A percentile compares a stretch with the other conserved stretches of the same genome.
Evolutionary conservation across 2,888 invertebrate species (phyloP).

Genomic region (Bembecia ichneumoniformis): DNA sequence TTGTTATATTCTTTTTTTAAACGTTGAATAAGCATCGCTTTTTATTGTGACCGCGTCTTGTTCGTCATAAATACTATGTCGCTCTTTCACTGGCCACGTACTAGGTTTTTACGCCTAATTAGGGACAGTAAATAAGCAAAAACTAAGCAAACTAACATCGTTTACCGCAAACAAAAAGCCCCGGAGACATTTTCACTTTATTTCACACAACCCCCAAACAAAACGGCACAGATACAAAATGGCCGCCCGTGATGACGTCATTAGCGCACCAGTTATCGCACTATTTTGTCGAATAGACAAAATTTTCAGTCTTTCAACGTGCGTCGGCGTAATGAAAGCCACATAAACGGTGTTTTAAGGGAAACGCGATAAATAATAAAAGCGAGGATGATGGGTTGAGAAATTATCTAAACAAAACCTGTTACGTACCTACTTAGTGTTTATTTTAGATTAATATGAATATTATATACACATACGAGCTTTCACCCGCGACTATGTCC

Average conservation of each 20-base stretch:
- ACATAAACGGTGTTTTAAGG: slow-evolving; percentile 56
- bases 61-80: slow-evolving; percentile 33
- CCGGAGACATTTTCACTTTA: slow-evolving; percentile 37
- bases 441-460: neutral
- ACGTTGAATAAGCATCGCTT: slow-evolving; percentile 39
- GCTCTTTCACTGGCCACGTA: neutral
- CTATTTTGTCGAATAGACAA: slow-evolving; percentile 69
- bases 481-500: too few species aligned
- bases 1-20: slow-evolving; percentile 37
- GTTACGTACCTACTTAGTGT: neutral
- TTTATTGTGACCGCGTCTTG: slow-evolving; percentile 33
- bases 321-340: slow-evolving; percentile 59
- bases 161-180: slow-evolving; percentile 17
- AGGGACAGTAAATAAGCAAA: slow-evolving; percentile 19
- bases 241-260: slow-evolving; percentile 51
- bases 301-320: slow-evolving; percentile 66
- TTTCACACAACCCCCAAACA: slow-evolving; percentile 42
- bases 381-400: slow-evolving; percentile 46
- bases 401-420: slow-evolving; percentile 22
- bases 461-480: too few species aligned
- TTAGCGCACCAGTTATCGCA: slow-evolving; percentile 62
- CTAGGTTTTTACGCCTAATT: neutral
- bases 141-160: slow-evolving; percentile 17
- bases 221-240: slow-evolving; percentile 55
- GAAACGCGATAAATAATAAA: slow-evolving; percentile 61